A percentile compares a stretch with the other conserved stretches of the same genome.
Evolutionary conservation across 2,888 invertebrate genomes (phyloP).

Genomic region (Hirtodrosophila cameraria): DNA sequence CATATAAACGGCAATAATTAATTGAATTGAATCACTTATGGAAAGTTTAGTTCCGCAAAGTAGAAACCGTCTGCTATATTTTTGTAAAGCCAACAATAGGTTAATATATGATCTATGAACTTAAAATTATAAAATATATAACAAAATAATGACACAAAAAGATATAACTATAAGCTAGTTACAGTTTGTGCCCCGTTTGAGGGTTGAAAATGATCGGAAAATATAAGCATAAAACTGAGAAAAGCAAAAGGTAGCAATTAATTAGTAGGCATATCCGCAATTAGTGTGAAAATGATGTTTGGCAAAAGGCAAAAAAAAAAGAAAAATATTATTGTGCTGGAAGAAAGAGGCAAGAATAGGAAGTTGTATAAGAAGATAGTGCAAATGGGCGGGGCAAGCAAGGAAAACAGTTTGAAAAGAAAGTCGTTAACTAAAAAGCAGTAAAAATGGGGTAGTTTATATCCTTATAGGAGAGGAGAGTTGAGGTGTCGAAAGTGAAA

Average conservation of each 20-base stretch:
- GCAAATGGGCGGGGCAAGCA: conserved; percentile 11
- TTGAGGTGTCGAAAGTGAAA: conserved; percentile 71
- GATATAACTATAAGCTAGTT: not conserved
- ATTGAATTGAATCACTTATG: too few species aligned
- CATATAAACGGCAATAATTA: too few species aligned
- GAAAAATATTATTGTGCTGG: conserved; percentile 42
- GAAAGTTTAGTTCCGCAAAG: too few species aligned
- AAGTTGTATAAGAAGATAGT: conserved; percentile 40
- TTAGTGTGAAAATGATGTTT: conserved; percentile 77
- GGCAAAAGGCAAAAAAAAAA: conserved; percentile 37
- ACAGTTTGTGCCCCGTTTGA: not conserved
- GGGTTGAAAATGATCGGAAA: conserved; percentile 48
- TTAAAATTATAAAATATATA: not conserved
- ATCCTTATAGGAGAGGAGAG: conserved; percentile 1
- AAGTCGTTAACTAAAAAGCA: conserved; percentile 70
- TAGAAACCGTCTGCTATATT: too few species aligned
- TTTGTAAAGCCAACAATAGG: too few species aligned
- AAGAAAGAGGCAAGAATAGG: conserved; percentile 25
- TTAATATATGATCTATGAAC: too few species aligned
- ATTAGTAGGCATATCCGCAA: conserved; percentile 75
- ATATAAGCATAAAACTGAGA: conserved; percentile 21
- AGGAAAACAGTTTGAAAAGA: conserved; percentile 39
- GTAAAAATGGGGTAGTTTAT: conserved; percentile 62
- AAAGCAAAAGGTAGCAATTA: conserved; percentile 56
- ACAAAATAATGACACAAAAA: not conserved